These are phyloP conservation scores for Leptoteleia sp. DNA, from an alignment of 1,140 invertebrate species.

Conservation along the genomic window DNA sequence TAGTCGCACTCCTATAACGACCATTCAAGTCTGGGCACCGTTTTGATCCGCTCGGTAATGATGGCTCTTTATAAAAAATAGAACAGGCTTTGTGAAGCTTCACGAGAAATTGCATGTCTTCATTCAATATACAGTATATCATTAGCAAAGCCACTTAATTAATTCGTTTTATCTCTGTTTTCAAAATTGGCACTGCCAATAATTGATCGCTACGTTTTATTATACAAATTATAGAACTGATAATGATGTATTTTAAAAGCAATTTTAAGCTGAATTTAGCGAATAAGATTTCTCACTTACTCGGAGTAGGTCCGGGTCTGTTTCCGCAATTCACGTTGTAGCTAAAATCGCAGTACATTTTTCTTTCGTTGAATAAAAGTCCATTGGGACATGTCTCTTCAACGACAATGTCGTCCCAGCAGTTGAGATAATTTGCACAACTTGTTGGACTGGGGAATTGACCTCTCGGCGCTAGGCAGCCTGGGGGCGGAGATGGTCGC, in stretches of 20 bases:
- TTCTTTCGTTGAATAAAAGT: constrained; percentile 83
- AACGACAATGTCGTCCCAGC: constrained; percentile 85
- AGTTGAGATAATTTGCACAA: constrained; percentile 86
- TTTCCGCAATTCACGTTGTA: constrained; percentile 84
- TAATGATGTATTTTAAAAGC: too few relatives aligned
- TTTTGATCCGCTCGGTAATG: constrained; percentile 77
- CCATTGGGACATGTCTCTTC: constrained; percentile 85
- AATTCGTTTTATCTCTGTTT: too few relatives aligned
- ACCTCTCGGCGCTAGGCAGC: constrained; percentile 78
- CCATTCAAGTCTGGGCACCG: constrained; percentile 80
- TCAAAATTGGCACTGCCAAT: too few relatives aligned
- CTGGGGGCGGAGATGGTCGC: constrained; percentile 55
- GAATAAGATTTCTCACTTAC: constrained; percentile 69
- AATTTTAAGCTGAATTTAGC: too few relatives aligned
- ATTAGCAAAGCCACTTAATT: constrained; percentile 22
- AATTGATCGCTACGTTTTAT: constrained; percentile 8
- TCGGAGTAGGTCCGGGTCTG: constrained; percentile 76
- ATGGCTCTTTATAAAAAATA: constrained; percentile 71
- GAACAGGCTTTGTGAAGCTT: constrained; percentile 27
- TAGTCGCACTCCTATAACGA: constrained; percentile 83
- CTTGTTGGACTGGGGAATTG: constrained; percentile 83
- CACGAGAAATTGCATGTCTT: constrained; percentile 21
- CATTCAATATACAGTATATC: constrained; percentile 20
- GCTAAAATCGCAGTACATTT: constrained; percentile 84
- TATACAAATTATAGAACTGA: too few relatives aligned